Evolutionary conservation across 2,888 invertebrate species (phyloP).

Genomic region (Mythimna albipuncta): DNA sequence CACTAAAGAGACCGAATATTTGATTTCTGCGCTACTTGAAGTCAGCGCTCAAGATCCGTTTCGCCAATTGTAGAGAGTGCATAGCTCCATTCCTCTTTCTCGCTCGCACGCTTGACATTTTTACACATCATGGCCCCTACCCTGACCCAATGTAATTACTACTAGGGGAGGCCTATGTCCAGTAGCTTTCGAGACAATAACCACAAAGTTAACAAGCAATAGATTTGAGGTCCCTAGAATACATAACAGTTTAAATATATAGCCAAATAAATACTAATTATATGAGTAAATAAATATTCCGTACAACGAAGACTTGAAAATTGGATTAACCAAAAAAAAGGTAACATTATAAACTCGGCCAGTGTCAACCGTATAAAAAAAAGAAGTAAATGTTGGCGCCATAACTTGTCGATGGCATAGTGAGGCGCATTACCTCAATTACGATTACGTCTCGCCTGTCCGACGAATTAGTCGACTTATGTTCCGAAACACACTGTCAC

Average conservation of each 20-base stretch:
- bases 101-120: too few relatives aligned
- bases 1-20: too few relatives aligned
- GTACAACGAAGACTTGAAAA: slow-evolving; percentile 22
- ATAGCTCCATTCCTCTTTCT: too few relatives aligned
- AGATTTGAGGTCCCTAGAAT: too few relatives aligned
- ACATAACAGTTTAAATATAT: not conserved
- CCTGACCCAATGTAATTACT: too few relatives aligned
- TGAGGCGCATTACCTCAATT: slow-evolving; percentile 75
- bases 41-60: too few relatives aligned
- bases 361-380: slow-evolving; percentile 71
- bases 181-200: too few relatives aligned
- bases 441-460: slow-evolving; percentile 74
- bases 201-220: too few relatives aligned
- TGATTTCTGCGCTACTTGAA: too few relatives aligned
- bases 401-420: slow-evolving; percentile 72
- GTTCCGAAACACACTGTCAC: slow-evolving; percentile 76
- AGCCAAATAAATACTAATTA: not conserved
- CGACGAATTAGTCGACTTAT: slow-evolving; percentile 75
- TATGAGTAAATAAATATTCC: not conserved
- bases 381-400: slow-evolving; percentile 74
- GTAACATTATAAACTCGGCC: slow-evolving; percentile 58
- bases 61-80: too few relatives aligned
- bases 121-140: too few relatives aligned
- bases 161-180: too few relatives aligned
- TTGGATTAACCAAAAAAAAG: slow-evolving; percentile 36